Base-by-base conservation (phyloP, 2,888 invertebrate genomes). In the Seira musarum region DNA sequence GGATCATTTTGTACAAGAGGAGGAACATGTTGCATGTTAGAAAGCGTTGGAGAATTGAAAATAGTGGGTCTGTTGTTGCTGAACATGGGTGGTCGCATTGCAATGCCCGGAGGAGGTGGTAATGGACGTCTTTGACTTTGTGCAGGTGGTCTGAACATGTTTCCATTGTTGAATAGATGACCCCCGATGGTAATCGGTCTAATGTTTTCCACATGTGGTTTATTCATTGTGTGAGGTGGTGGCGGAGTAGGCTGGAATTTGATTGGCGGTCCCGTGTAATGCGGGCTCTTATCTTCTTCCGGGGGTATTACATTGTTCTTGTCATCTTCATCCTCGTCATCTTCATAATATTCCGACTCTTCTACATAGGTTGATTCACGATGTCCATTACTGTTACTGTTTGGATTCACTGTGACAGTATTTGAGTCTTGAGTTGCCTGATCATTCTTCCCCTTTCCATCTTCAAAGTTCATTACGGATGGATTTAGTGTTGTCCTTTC, bases 181-280 rank as follows among this genome's bases (percentile, higher is more conserved):
- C 85, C 84, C 1, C 84, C 84, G 67, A 79, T 67, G 70, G 84
- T 49, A 76, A 78, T 80, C 2, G 76, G 74, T 6, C 77, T 68
- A 10, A 61, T 69, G 53, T 81, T 74, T 1, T 71, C 60, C 6
- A n/a, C 60, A 3, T 21, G 19, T 2, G 60, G 60, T 21, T 60
- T n/a, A n/a, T n/a, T 35, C 15, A 35, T n/a, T 3, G 82, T 72
- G 57, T 89, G 88, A 3, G 79, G 76, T n/a, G 89, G 89, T 21
- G n/a, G n/a, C n/a, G 90, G 88, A 46, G 90, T 89, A 15, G 82
- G 80, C 8, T 71, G 68, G 46, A 76, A 71, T 25, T 79, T 69
- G 1, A 67, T 74, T 8, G 75, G 74, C n/a, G 78, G 78, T 6
- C 64, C 73, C 3, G 80, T 76, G 24, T 63, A 40, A 21, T 67